Conservation (phyloP, 2,888 invertebrate genomes). For the Dolomedes plantarius region DNA sequence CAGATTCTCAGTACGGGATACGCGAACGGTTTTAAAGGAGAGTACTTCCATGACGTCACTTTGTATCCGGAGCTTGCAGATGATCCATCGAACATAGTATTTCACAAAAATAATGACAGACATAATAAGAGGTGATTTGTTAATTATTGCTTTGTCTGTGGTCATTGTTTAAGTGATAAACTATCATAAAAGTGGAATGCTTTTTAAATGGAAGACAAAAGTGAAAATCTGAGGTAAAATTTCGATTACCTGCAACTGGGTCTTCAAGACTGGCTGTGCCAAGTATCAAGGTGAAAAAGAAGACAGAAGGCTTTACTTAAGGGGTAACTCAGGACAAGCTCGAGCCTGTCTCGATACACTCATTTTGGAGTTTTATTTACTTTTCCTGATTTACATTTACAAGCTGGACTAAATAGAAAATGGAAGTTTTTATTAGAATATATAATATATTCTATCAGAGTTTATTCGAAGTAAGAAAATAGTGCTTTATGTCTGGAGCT, state of each 20-base stretch:
- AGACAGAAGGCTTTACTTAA: neutral
- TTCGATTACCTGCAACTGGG: neutral
- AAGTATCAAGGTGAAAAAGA: neutral
- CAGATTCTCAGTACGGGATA: slow-evolving; percentile 91
- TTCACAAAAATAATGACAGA: slow-evolving; percentile 76
- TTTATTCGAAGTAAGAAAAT: neutral
- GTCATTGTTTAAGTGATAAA: neutral
- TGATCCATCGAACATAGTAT: slow-evolving; percentile 95
- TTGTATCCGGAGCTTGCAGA: slow-evolving; percentile 94
- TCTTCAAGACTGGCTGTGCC: neutral
- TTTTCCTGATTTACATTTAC: neutral
- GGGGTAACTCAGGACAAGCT: neutral
- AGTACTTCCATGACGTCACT: slow-evolving; percentile 91
- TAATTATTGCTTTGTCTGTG: neutral
- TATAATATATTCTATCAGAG: neutral
- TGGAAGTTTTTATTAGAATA: neutral
- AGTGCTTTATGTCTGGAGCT: neutral
- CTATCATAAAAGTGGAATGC: too few relatives aligned
- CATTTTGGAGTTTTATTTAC: neutral
- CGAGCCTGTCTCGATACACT: neutral
- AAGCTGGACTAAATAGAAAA: neutral
- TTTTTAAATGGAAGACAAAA: neutral
- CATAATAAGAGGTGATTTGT: slow-evolving; percentile 63
- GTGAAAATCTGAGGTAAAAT: neutral
- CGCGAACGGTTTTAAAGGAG: slow-evolving; percentile 92